A percentile compares a stretch with the other conserved stretches of the same genome.
Conservation (phyloP, 2,888 invertebrate species). For the Pristionchus fissidentatus region DNA sequence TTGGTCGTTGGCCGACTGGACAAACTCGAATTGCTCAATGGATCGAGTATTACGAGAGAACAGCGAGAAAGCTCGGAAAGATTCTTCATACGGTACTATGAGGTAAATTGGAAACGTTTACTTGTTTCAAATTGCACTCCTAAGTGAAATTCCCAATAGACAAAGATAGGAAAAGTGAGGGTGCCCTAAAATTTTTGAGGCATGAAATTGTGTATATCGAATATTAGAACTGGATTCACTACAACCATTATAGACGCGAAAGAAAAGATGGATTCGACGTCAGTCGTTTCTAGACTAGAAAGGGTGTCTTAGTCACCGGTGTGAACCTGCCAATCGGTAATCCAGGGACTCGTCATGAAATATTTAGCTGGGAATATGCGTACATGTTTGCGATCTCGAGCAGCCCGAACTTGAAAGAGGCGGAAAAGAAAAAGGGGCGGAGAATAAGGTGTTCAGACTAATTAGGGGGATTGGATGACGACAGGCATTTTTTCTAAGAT, state of each 20-base stretch:
- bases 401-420: too few species aligned
- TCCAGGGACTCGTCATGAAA: neutral
- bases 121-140: too few species aligned
- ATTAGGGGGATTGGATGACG: neutral
- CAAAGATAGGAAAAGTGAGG: too few species aligned
- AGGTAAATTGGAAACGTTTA: slow-evolving; percentile 50
- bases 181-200: too few species aligned
- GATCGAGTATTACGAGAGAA: slow-evolving; percentile 73
- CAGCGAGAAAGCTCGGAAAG: slow-evolving; percentile 77
- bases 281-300: too few species aligned
- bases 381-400: too few species aligned
- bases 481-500: too few species aligned
- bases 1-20: slow-evolving; percentile 64
- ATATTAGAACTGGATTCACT: too few species aligned
- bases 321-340: slow-evolving; percentile 18
- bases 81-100: slow-evolving; percentile 76
- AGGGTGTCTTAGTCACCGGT: slow-evolving; percentile 24
- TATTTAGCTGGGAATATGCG: neutral
- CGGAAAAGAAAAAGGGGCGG: slow-evolving; percentile 5
- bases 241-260: too few species aligned
- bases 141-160: too few species aligned
- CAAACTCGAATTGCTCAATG: slow-evolving; percentile 75
- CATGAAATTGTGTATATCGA: too few species aligned
- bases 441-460: slow-evolving; percentile 22
- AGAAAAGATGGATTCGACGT: too few species aligned